Evolutionary conservation across 1,140 invertebrate species (phyloP).

Genomic region (Drosophila busckii): DNA sequence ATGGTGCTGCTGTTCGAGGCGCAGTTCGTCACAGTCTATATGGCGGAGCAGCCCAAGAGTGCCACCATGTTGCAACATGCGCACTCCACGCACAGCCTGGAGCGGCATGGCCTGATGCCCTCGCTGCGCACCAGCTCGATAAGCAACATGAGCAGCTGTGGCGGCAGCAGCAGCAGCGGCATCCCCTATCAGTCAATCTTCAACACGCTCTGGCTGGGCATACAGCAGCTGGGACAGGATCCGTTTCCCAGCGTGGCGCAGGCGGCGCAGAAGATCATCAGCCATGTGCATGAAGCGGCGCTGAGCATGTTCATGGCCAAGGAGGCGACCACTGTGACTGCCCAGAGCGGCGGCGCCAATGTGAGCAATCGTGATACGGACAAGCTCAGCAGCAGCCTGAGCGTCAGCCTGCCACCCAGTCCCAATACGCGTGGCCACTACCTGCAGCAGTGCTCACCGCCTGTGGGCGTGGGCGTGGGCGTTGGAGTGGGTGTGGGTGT

Average conservation of each 20-base stretch:
- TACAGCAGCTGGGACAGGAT: conserved; percentile 88
- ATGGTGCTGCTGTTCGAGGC: conserved; percentile 94
- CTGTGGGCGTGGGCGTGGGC: conserved; percentile 10
- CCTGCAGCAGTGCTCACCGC: conserved; percentile 45
- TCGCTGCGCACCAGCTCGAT: conserved; percentile 77
- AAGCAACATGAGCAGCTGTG: conserved; percentile 50
- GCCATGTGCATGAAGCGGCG: conserved; percentile 85
- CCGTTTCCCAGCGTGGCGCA: conserved; percentile 89
- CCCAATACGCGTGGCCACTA: conserved; percentile 80
- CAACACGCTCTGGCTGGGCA: conserved; percentile 90
- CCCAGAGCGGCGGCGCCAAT: conserved; percentile 47
- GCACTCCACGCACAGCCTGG: conserved; percentile 64
- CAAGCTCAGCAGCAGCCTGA: conserved; percentile 52
- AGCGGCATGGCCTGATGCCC: conserved; percentile 49
- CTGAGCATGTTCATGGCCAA: conserved; percentile 67
- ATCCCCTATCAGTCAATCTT: conserved; percentile 84
- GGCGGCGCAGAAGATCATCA: conserved; percentile 87
- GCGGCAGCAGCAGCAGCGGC: background rate
- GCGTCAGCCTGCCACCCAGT: conserved; percentile 81
- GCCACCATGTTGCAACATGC: conserved; percentile 7
- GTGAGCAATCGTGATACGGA: conserved; percentile 42
- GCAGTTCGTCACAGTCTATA: conserved; percentile 89
- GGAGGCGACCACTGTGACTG: conserved; percentile 62
- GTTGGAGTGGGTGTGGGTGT: background rate
- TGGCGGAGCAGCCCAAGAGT: conserved; percentile 70